phyloP scores from a whole-genome alignment of 2,888 invertebrate genomes.

The Oasisia sp. region DNA sequence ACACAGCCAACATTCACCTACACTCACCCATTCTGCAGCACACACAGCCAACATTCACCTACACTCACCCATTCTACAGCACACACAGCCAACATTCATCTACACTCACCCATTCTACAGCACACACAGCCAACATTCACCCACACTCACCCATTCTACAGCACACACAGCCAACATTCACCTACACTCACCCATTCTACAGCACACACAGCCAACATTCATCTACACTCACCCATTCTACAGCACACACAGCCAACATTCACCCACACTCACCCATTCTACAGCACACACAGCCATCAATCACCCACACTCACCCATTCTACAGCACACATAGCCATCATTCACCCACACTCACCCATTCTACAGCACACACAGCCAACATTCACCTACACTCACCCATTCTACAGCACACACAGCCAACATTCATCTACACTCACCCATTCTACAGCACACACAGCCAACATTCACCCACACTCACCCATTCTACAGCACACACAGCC shows the following conservation, averaged over 20 bases:
- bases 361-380: slow-evolving; percentile 54
- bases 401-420: slow-evolving; percentile 54
- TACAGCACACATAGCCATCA: slow-evolving; percentile 51
- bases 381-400: slow-evolving; percentile 53
- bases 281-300: slow-evolving; percentile 50
- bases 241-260: slow-evolving; percentile 50
- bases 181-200: slow-evolving; percentile 59
- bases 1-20: slow-evolving; percentile 41
- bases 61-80: slow-evolving; percentile 61
- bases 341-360: slow-evolving; percentile 54
- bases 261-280: slow-evolving; percentile 57
- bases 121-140: slow-evolving; percentile 45
- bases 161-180: slow-evolving; percentile 45
- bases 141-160: slow-evolving; percentile 60
- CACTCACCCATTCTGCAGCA: slow-evolving; percentile 62
- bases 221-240: slow-evolving; percentile 57
- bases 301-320: slow-evolving; percentile 56
- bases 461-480: slow-evolving; percentile 50
- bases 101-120: slow-evolving; percentile 60
- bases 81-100: slow-evolving; percentile 43
- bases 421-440: slow-evolving; percentile 53
- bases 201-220: slow-evolving; percentile 48
- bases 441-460: slow-evolving; percentile 55
- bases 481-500: slow-evolving; percentile 56
- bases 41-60: slow-evolving; percentile 41